Evolutionary conservation across 2,113 vertebrate genomes (phyloP), one percentile per base, ranked within the genome.

Genomic region (Cygnus atratus): DNA sequence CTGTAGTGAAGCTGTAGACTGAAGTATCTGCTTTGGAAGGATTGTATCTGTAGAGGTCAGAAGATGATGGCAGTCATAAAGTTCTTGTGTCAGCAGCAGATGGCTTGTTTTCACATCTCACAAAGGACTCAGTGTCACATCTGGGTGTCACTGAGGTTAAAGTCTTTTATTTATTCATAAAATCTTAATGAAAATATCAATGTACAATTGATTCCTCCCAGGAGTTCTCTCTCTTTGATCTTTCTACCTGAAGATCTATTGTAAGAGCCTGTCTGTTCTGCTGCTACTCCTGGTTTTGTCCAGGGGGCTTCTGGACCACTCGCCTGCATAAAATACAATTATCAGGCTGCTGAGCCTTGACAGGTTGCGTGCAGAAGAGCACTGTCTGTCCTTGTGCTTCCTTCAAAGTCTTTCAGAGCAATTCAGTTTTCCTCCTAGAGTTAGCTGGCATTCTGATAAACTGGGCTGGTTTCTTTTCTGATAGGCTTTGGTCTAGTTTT

Each of bases 271-370:
- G 20, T 79, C 16, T 57, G 75, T 73, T 76, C 61, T 81, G 44
- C 72, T 77, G 16, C 41, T 77, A 4, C 55, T 84, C 88, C 31
- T 41, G 41, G 2, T 89, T 84, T 88, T 83, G 33, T 81, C 39
- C 58, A 44, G 55, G 44, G 24, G 50, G 61, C 55, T 75, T 73
- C 68, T 52, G 78, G 68, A 26, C 43, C 54, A 26, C n/a, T 75
- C 4, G 31, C 19, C 72, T 48, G 62, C 39, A 65, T 65, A 41
- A 41, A 65, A 28, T 41, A 20, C 18, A 41, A 29, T 41, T 65
- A 41, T 11, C 26, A 65, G 39, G 62, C 57, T 91, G 59, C 3
- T 0, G 0, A 62, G 52, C 74, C 0, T 1, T 71, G 46, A n/a
- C 46, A 48, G 19, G 62, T 16, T 0, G 0, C 19, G 19, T 72